phyloP scores from a whole-genome alignment of 2,797 vertebrate species.

The Urosaurus nigricauda region DNA sequence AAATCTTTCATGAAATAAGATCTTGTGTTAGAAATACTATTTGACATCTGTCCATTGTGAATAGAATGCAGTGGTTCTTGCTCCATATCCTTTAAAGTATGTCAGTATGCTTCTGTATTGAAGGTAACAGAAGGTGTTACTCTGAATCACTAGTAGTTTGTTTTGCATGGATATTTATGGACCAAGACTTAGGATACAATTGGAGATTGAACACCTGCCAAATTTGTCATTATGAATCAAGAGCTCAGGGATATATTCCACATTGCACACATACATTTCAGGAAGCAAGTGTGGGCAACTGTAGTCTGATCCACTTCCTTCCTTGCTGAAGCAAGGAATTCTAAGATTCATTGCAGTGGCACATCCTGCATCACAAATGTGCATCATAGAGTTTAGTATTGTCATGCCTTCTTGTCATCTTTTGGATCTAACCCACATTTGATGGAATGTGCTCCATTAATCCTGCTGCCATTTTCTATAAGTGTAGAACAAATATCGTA shows the following conservation, averaged over 20 bases:
- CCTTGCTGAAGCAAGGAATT: background rate
- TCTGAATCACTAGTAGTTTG: background rate
- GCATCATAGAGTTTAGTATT: background rate
- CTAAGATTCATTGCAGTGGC: background rate
- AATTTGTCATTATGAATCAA: background rate
- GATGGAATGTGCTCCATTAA: background rate
- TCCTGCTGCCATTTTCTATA: background rate
- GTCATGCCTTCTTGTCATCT: background rate
- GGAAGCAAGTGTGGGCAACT: background rate
- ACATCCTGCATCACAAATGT: background rate
- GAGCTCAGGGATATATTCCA: background rate
- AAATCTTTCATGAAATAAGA: no score
- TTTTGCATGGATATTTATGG: background rate
- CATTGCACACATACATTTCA: background rate
- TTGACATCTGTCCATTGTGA: background rate
- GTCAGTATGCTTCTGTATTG: background rate
- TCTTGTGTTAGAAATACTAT: background rate
- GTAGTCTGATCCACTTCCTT: background rate
- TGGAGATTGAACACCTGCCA: background rate
- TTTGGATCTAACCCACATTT: background rate
- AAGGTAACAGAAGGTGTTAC: background rate
- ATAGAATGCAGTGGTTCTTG: background rate
- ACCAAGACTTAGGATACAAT: background rate
- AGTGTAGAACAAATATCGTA: background rate
- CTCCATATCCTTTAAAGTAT: background rate